Evolutionary conservation across 2,888 invertebrate species (phyloP), one percentile per base, ranked within the genome.

Genomic region (Lasioglossum vierecki): DNA sequence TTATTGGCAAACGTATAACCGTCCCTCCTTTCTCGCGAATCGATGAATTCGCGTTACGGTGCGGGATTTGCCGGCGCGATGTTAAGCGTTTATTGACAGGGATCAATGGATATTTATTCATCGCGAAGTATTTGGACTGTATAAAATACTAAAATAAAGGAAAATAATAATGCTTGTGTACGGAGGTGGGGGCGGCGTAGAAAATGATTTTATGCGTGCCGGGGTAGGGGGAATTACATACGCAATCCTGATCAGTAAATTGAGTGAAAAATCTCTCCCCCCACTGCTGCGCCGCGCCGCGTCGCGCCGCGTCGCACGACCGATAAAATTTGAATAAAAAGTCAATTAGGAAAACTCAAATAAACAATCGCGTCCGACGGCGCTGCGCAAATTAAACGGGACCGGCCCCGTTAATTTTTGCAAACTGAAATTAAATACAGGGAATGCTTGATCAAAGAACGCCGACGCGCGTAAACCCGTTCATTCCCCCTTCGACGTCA

Each of bases 271-370:
- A 76, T 70, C 44, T 26, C 44, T 26, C 26, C 39, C 44, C 46
- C 46, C 46, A 4, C 13, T 13, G 0, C 13, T 4, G 15, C 60
- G n/a, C 13, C n/a, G n/a, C n/a, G n/a, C n/a, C n/a, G n/a, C n/a
- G n/a, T n/a, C 30, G 30, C 63, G 18, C 11, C 26, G 4, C 22
- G 66, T 6, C 15, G 49, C 18, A 9, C 30, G 26, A 30, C 39
- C 66, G 66, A 15, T 30, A 49, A 49, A 26, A 80, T 63, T 82
- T 49, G 26, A 73, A 80, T 44, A 66, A 68, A 68, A 76, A 76
- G 30, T 2, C 26, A 66, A 76, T 49, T 35, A 63, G 53, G 30
- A 39, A 39, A 39, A 68, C 35, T 41, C n/a, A 39, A 70, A 77
- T 53, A 53, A 70, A 77, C 35, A 49, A 35, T 46, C 66, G 18